Percentiles rank a stretch among this genome's conserved stretches.
These are phyloP conservation scores for Acrossocheilus fasciatus DNA, from an alignment of 2,797 vertebrate species.

Conservation along the genomic window DNA sequence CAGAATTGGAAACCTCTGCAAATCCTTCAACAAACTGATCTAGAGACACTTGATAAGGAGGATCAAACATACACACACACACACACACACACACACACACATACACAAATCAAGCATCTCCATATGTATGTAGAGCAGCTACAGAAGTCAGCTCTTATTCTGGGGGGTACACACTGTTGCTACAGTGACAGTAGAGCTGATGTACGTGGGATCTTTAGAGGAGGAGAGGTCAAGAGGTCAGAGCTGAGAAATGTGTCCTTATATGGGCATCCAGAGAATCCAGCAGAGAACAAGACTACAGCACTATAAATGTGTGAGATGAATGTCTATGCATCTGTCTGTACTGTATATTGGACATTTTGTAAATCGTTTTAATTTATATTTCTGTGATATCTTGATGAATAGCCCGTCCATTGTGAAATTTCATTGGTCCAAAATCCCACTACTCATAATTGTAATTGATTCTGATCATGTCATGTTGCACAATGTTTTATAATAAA, in stretches of 20 bases:
- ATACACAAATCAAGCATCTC: not conserved
- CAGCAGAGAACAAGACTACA: not conserved
- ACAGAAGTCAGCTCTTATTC: not conserved
- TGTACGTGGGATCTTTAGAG: slow-evolving; percentile 45
- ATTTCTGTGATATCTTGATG: not conserved
- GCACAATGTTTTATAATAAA: not conserved
- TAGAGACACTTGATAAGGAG: slow-evolving; percentile 16
- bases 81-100: not conserved
- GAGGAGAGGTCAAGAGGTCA: slow-evolving; percentile 51
- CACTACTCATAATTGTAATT: not conserved
- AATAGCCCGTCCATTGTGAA: not conserved
- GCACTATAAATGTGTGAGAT: not conserved
- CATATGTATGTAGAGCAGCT: slow-evolving; percentile 4
- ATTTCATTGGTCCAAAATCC: not conserved
- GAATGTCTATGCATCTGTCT: not conserved
- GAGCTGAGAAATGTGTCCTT: slow-evolving; percentile 37
- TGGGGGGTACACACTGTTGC: slow-evolving; percentile 28
- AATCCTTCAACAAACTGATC: slow-evolving; percentile 3
- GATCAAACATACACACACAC: no score
- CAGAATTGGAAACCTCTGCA: slow-evolving; percentile 12
- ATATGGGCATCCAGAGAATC: slow-evolving; percentile 37
- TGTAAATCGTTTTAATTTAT: not conserved
- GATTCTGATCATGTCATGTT: not conserved
- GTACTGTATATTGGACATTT: no score
- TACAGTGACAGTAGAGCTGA: slow-evolving; percentile 39